phyloP scores from a whole-genome alignment of 53 echinoderm and acorn worm genomes.

The Arbacia lixula region DNA sequence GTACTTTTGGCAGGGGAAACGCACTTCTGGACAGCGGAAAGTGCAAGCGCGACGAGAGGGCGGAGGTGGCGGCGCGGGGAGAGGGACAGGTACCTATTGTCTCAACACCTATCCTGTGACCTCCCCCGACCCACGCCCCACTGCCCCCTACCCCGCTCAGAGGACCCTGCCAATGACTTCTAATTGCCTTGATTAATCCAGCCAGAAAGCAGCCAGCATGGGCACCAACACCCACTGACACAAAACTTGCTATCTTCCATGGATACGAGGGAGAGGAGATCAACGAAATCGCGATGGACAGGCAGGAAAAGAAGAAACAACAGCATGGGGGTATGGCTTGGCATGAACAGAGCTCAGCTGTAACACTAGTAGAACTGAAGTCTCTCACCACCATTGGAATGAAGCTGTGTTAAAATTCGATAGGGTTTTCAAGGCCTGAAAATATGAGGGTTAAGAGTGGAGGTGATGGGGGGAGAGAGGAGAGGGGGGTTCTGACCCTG shows the following conservation, averaged over 20 bases:
- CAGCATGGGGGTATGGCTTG: too few relatives aligned
- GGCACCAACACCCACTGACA: constrained; percentile 18
- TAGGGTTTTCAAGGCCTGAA: too few relatives aligned
- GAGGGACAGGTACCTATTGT: constrained; percentile 53
- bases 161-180: constrained; percentile 38
- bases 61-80: neutral
- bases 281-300: constrained; percentile 22
- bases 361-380: too few relatives aligned
- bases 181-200: constrained; percentile 62
- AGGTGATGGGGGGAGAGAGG: neutral
- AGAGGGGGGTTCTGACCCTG: neutral
- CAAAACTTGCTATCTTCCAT: constrained; percentile 1
- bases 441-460: constrained; percentile 3
- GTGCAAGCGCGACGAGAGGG: constrained; percentile 13
- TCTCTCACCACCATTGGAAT: too few relatives aligned
- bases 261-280: constrained; percentile 15
- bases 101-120: constrained; percentile 54
- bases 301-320: constrained; percentile 31
- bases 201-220: constrained; percentile 50
- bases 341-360: too few relatives aligned
- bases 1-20: constrained; percentile 58
- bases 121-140: constrained; percentile 34
- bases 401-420: too few relatives aligned
- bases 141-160: neutral
- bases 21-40: constrained; percentile 40